phyloP scores from a whole-genome alignment of 2,113 vertebrate species.

The Protobothrops flavoviridis region DNA sequence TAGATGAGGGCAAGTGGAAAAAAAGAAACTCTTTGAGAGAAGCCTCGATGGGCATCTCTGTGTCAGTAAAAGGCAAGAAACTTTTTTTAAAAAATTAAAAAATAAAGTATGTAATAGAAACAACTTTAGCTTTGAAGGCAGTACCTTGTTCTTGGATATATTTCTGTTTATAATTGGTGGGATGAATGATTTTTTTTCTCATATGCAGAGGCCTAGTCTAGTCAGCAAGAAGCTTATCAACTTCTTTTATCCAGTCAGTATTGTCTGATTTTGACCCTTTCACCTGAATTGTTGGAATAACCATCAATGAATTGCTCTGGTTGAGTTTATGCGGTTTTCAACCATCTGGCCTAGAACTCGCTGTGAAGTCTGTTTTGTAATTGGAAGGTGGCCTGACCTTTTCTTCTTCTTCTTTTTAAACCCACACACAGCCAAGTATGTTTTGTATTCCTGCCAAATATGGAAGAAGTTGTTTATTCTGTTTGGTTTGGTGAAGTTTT shows the following conservation, averaged over 20 bases:
- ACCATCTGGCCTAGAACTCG: neutral
- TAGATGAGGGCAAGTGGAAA: slow-evolving; percentile 94
- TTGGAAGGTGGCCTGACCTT: neutral
- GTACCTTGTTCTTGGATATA: neutral
- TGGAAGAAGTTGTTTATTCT: neutral
- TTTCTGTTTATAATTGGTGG: neutral
- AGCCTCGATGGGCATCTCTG: slow-evolving; percentile 90
- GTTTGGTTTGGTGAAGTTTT: slow-evolving; percentile 5
- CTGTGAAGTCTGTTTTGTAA: neutral
- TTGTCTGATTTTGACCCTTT: neutral
- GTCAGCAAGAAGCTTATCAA: neutral
- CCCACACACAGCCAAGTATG: neutral
- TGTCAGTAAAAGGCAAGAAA: slow-evolving; percentile 87
- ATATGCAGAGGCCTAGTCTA: neutral
- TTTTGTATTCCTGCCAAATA: slow-evolving; percentile 18
- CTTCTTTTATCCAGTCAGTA: neutral
- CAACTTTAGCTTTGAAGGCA: neutral
- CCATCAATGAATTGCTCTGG: neutral
- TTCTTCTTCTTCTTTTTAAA: neutral
- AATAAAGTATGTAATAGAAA: neutral
- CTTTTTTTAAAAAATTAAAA: neutral
- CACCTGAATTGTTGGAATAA: fast-evolving
- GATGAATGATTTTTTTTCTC: neutral
- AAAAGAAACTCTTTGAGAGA: slow-evolving; percentile 88
- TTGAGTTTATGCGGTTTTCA: neutral